These are phyloP conservation scores for Balearica regulorum DNA, from an alignment of 2,797 vertebrate genomes.

Conservation along the genomic window DNA sequence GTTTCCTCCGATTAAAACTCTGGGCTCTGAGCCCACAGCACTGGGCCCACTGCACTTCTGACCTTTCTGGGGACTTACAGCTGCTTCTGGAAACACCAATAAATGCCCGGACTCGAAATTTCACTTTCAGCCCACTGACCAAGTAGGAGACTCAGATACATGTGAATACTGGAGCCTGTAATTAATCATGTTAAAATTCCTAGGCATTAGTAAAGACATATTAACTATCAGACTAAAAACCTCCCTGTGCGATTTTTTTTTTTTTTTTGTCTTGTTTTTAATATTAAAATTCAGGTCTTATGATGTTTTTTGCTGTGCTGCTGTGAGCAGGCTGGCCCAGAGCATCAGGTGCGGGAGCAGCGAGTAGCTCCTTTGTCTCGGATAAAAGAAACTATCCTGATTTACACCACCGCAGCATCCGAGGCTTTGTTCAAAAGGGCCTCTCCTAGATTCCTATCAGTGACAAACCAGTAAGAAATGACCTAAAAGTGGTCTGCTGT, in stretches of 20 bases:
- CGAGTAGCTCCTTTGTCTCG: not conserved
- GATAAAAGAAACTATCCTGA: not conserved
- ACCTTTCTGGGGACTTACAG: not conserved
- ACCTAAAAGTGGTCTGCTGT: not conserved
- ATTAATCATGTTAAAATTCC: not conserved
- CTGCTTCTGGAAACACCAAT: not conserved
- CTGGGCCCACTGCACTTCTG: not conserved
- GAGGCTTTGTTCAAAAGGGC: not conserved
- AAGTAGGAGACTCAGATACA: accelerated
- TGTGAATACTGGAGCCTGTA: accelerated
- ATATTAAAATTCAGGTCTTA: not conserved
- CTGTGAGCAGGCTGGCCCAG: not conserved
- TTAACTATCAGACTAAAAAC: not conserved
- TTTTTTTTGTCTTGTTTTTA: not conserved
- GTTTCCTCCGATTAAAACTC: not conserved
- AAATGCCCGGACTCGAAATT: not conserved
- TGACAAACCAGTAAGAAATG: not conserved
- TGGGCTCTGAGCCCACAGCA: constrained; percentile 7
- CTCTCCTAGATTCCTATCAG: not conserved
- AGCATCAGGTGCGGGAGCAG: not conserved
- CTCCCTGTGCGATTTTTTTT: not conserved
- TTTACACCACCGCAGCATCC: not conserved
- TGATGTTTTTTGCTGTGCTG: accelerated
- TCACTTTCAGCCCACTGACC: not conserved
- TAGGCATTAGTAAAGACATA: not conserved